These are phyloP conservation scores for Eurypyga helias DNA, from an alignment of 2,113 vertebrate genomes.

Conservation along the genomic window DNA sequence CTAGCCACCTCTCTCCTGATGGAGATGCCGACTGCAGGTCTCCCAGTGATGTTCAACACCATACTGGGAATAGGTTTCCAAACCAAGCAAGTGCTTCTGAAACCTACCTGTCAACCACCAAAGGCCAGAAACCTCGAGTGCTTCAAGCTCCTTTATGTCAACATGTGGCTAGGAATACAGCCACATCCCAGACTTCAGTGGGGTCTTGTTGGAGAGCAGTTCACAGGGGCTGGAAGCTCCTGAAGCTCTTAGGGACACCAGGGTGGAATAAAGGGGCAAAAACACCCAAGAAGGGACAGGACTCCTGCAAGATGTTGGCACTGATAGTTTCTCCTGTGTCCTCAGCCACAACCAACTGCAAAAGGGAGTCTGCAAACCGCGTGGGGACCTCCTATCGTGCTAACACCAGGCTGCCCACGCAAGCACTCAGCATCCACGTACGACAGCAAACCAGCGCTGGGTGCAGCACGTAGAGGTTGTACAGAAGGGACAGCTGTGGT, in stretches of 20 bases:
- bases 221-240: not conserved
- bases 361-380: not conserved
- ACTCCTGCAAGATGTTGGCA: not conserved
- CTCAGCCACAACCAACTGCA: not conserved
- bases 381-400: accelerated
- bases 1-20: accelerated
- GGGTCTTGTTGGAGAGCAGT: not conserved
- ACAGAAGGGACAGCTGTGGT: not conserved
- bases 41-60: not conserved
- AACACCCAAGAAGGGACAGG: not conserved
- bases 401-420: accelerated
- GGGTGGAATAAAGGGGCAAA: not conserved
- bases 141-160: not conserved
- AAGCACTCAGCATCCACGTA: not conserved
- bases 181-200: not conserved
- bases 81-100: not conserved
- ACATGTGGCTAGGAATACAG: not conserved
- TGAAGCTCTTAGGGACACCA: not conserved
- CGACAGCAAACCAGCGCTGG: accelerated
- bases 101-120: not conserved
- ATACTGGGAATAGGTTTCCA: not conserved
- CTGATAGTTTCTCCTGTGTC: not conserved
- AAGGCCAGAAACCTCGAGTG: not conserved
- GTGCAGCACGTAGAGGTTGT: accelerated
- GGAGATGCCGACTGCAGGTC: not conserved